phyloP scores from a whole-genome alignment of 2,888 invertebrate genomes.

The Hirtodrosophila alboralis region DNA sequence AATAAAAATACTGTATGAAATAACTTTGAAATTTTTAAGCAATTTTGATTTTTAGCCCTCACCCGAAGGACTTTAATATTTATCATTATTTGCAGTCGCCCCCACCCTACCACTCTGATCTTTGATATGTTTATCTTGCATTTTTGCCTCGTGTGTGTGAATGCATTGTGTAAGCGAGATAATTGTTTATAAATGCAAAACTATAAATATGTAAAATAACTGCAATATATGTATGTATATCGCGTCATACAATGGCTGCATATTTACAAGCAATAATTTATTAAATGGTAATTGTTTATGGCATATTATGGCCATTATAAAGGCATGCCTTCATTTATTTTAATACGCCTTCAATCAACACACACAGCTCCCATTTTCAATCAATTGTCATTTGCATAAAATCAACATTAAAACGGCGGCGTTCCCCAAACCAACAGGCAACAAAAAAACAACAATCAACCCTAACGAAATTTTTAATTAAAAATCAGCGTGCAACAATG shows the following conservation, averaged over 20 bases:
- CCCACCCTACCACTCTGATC: not conserved
- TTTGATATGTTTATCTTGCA: conserved; percentile 21
- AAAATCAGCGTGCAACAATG: conserved; percentile 51
- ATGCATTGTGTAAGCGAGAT: conserved; percentile 42
- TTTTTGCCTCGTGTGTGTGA: conserved; percentile 18
- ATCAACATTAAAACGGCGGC: conserved; percentile 63
- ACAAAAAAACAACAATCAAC: conserved; percentile 11
- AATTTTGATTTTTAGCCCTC: too few relatives aligned
- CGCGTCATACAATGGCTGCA: conserved; percentile 27
- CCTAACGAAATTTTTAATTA: conserved; percentile 60
- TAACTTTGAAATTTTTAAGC: too few relatives aligned
- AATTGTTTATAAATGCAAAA: conserved; percentile 51
- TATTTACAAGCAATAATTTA: conserved; percentile 55
- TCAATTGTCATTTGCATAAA: conserved; percentile 74
- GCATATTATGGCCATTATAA: conserved; percentile 58
- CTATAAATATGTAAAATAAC: conserved; percentile 41
- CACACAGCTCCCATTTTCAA: conserved; percentile 47
- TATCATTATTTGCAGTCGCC: not conserved
- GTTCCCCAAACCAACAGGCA: conserved; percentile 13
- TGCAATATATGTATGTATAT: conserved; percentile 4
- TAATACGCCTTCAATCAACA: conserved; percentile 61
- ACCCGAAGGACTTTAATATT: too few relatives aligned
- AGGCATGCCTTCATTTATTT: conserved; percentile 57
- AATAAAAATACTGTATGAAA: too few relatives aligned
- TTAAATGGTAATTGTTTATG: conserved; percentile 70